Evolutionary conservation across 1,140 invertebrate species (phyloP), one percentile per base, ranked within the genome.

Genomic region (Leptinotarsa undecemlineata): DNA sequence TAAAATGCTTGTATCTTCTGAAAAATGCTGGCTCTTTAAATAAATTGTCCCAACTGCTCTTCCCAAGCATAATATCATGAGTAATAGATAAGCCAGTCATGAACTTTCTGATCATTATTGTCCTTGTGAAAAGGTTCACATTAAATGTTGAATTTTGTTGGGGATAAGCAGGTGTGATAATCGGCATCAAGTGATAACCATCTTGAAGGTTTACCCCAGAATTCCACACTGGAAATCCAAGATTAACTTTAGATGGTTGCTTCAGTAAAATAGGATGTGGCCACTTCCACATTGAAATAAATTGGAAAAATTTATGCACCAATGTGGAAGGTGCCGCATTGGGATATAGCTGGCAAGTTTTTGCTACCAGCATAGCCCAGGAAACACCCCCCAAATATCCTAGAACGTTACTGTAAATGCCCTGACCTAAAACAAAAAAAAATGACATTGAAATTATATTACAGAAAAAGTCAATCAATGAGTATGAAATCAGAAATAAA

Each of bases 131-230:
- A 17, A 91, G 89, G 0, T 96, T 98, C 3, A 99, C 98, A 83
- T 99, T 99, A 84, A 98, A 99, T 11, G 98, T 99, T 3, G 97
- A 99, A 88, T 99, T 99, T 88, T 99, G 98, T 86, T 99, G 97
- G 11, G 98, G 98, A 88, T 99, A 99, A 4, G 97, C 97, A 3
- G 98, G 98, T 0, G 98, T 99, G 73, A 99, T 99, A 77, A 99
- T 99, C 1, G 98, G 98, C 98, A 99, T 99, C 73, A 99, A 85
- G 88, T 99, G 98, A 87, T 93, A 98, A 62, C 96, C 88, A 86
- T 98, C 97, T 26, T 92, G 88, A 33, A 95, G 88, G 85, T 97
- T 98, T 23, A 96, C 93, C 83, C 95, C 88, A 17, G 97, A 96
- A 88, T 98, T 96, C 97, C 97, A 99, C 3, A 98, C 96, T 13